Evolutionary conservation across 1,140 invertebrate species (phyloP).

Genomic region (Tribolium madens): DNA sequence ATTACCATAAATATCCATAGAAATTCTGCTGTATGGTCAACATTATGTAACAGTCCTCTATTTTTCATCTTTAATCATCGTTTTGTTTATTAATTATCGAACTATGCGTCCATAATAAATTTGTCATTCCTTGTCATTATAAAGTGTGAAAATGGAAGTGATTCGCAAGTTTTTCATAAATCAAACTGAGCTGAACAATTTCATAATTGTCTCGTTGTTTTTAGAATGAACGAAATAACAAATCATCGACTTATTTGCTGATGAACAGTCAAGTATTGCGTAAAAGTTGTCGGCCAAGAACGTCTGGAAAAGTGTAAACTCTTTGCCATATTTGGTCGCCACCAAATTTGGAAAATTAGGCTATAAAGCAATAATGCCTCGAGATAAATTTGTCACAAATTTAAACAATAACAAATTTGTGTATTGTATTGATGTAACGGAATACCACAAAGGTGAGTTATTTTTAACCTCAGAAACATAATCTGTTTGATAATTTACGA

Average conservation of each 20-base stretch:
- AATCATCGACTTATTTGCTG: slow-evolving; percentile 19
- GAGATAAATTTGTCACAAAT: slow-evolving; percentile 11
- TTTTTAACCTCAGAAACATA: slow-evolving; percentile 13
- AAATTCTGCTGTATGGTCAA: slow-evolving; percentile 20
- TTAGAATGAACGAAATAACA: background rate
- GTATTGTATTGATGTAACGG: slow-evolving; percentile 5
- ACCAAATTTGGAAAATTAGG: slow-evolving; percentile 24
- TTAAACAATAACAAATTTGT: slow-evolving; percentile 26
- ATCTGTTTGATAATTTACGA: background rate
- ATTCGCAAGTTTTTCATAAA: background rate
- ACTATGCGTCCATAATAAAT: background rate
- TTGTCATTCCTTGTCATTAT: slow-evolving; percentile 1
- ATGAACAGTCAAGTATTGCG: slow-evolving; percentile 21
- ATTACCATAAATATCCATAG: slow-evolving; percentile 4
- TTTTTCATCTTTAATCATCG: background rate
- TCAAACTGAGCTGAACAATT: background rate
- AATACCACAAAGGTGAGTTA: background rate
- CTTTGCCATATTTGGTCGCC: background rate
- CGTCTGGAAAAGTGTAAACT: slow-evolving; percentile 20
- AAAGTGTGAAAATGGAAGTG: slow-evolving; percentile 8
- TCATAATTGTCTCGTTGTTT: slow-evolving; percentile 11
- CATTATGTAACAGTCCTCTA: slow-evolving; percentile 8
- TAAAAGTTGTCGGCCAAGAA: slow-evolving; percentile 21
- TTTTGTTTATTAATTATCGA: slow-evolving; percentile 24
- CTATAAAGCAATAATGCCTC: slow-evolving; percentile 10